Conservation (phyloP, 2,113 vertebrate genomes). For the Capreolus pygargus region DNA sequence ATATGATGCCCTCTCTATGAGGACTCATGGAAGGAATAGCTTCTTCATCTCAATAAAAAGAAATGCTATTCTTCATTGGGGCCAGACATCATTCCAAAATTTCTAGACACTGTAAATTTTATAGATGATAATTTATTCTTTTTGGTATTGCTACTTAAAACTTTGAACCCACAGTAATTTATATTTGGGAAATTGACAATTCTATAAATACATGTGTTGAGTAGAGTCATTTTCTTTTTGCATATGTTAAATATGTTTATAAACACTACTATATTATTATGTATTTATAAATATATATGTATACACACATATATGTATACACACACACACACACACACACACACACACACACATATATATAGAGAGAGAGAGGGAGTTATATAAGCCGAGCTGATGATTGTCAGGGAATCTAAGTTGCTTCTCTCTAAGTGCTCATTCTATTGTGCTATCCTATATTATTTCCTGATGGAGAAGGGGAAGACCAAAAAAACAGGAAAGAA, state of each 20-base stretch:
- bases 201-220: not conserved
- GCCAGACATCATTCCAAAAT: not conserved
- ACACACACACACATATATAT: fast-evolving
- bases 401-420: not conserved
- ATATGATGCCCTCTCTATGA: not conserved
- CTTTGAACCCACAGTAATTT: not conserved
- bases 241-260: not conserved
- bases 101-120: not conserved
- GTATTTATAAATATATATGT: not conserved
- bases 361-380: not conserved
- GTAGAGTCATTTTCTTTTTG: not conserved
- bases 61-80: not conserved
- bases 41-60: not conserved
- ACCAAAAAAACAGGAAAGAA: not conserved
- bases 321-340: not conserved
- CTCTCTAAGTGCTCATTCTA: not conserved
- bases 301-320: not conserved
- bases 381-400: not conserved
- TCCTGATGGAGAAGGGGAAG: not conserved
- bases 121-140: not conserved
- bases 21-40: not conserved
- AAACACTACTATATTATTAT: not conserved
- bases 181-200: not conserved
- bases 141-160: not conserved
- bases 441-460: not conserved